Base-by-base conservation (phyloP, 2,797 vertebrate species). In the Crenichthys baileyi region DNA sequence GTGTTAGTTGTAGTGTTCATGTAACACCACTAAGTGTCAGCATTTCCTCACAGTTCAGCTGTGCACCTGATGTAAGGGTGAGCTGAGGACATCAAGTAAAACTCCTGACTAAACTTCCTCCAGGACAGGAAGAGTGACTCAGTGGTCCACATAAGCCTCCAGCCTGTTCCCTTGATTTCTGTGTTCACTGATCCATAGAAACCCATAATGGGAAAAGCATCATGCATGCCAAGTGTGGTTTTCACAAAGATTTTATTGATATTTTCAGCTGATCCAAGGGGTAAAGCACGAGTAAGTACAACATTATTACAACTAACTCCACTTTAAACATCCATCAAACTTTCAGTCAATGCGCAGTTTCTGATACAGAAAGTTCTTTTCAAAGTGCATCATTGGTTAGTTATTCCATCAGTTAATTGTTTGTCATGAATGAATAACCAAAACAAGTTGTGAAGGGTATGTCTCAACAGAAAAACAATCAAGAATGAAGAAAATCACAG, bases 11-110 rank as follows among this genome's bases (percentile, higher is more conserved):
- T 72, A 78, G 1, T 50, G 0, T 2, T 24, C 68, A 6, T 72
- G 1, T 58, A 36, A 4, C 3, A 46, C 88, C 92, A 89, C 87
- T 77, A 77, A 56, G 80, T 80, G 90, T 80, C 88, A 72, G 82
- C 88, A 80, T 83, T 22, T 75, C 63, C 46, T 58, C 74, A 72
- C 12, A 36, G 60, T 76, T 65, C 13, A 76, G 22, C 24, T 65
- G 76, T 20, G 44, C 15, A 8, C 1, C 15, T 31, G 44, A 6
- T 0, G 1, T 12, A 2, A 41, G 71, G 86, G 75, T 88, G 78
- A 88, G 0, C 6, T 24, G 44, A 90, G 86, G 85, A 85, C 76
- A 79, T 53, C 5, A 20, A 20, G 79, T 65, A 8, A 73, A 51
- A 83, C 78, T 85, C 76, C 39, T 51, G 77, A 60, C 81, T 79